Conservation (phyloP, 2,888 invertebrate species). For the Diarsia brunnea region DNA sequence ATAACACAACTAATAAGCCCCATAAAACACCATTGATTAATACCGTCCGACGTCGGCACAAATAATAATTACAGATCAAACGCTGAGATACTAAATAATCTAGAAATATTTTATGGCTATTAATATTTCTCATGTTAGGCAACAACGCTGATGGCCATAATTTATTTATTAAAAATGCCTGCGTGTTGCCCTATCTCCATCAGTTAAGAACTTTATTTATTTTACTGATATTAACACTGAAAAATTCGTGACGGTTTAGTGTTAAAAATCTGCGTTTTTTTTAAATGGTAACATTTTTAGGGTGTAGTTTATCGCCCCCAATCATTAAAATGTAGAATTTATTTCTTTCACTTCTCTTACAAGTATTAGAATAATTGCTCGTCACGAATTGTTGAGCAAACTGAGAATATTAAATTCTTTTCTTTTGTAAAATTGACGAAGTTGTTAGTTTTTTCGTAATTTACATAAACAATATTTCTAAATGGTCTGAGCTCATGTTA, state of each 20-base stretch:
- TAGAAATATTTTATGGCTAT: conserved; percentile 51
- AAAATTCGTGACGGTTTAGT: conserved; percentile 45
- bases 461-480: conserved; percentile 12
- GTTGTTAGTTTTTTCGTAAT: conserved; percentile 12
- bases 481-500: conserved; percentile 26
- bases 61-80: conserved; percentile 57
- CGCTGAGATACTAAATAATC: conserved; percentile 51
- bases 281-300: conserved; percentile 37
- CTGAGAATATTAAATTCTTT: conserved; percentile 16
- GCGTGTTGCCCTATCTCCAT: conserved; percentile 57
- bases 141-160: conserved; percentile 27
- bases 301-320: conserved; percentile 27
- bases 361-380: conserved; percentile 17
- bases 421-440: not conserved
- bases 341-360: conserved; percentile 30
- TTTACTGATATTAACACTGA: conserved; percentile 32
- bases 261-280: conserved; percentile 27
- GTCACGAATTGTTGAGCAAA: conserved; percentile 28
- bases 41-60: conserved; percentile 20
- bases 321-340: conserved; percentile 47
- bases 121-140: conserved; percentile 45
- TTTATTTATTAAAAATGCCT: conserved; percentile 43
- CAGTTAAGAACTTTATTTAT: conserved; percentile 57
- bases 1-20: conserved; percentile 27
- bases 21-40: conserved; percentile 54